Percentiles rank a stretch among this genome's conserved stretches.
Evolutionary conservation across 2,113 vertebrate genomes (phyloP).

Genomic region (Meles meles): DNA sequence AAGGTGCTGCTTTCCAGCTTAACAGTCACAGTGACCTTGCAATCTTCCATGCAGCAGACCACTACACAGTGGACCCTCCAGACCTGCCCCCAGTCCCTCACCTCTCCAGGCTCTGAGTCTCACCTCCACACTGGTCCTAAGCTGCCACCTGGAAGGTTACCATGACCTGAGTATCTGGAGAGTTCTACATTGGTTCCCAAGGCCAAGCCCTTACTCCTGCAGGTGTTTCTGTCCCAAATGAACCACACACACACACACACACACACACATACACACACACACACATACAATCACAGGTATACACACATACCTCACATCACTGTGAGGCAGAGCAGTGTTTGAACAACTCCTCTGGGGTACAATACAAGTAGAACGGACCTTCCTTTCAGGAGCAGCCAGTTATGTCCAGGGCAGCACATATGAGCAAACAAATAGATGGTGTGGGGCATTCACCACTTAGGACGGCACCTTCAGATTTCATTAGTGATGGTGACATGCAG

Average conservation of each 20-base stretch:
- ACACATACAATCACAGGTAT: slow-evolving; percentile 33
- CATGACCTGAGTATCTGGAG: background rate
- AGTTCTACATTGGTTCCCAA: background rate
- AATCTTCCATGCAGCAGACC: too few species aligned
- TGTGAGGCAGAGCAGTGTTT: slow-evolving; percentile 60
- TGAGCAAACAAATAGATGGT: background rate
- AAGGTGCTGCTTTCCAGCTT: background rate
- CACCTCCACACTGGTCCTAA: background rate
- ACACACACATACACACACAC: slow-evolving; percentile 55
- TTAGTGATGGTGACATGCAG: too few species aligned
- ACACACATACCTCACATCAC: slow-evolving; percentile 62
- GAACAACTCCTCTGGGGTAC: slow-evolving; percentile 66
- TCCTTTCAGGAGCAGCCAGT: background rate
- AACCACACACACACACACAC: too few species aligned
- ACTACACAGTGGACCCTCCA: background rate
- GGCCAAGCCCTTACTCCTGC: background rate
- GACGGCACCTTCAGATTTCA: background rate
- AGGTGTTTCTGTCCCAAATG: slow-evolving; percentile 71
- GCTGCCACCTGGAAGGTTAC: background rate
- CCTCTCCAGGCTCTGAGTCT: too few species aligned
- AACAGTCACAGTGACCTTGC: accelerated
- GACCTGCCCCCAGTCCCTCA: too few species aligned
- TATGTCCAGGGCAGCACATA: accelerated
- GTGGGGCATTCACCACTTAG: accelerated
- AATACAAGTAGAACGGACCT: slow-evolving; percentile 44